Base-by-base conservation (phyloP, 2,797 vertebrate species). In the Thunnus albacares region DNA sequence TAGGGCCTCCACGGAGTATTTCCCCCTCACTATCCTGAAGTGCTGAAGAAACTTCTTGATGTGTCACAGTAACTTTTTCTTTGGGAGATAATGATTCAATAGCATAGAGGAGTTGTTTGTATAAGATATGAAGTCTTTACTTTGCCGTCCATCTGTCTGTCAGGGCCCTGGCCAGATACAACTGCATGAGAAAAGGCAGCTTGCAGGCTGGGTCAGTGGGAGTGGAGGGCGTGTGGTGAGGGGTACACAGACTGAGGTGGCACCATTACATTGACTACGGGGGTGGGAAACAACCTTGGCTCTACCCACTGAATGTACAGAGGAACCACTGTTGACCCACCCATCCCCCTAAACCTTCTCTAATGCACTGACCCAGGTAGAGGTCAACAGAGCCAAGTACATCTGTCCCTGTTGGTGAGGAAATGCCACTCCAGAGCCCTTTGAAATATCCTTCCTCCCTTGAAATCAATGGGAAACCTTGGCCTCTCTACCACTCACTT, bases 301-400 rank as follows among this genome's bases (percentile, higher is more conserved):
- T 93, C 87, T 86, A 87, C 85, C 86, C 86, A 83, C 90, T 94
- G 94, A 95, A 95, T 94, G 94, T 95, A 94, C 93, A 93, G 90
- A 92, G 87, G 88, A 91, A 89, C 88, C 90, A 81, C 85, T 83
- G 92, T 90, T 90, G 90, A 87, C 82, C 87, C 61, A 12, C 75
- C 76, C 89, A 74, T 80, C 80, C 77, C 64, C 6, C 18, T 59
- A 73, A 87, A 90, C 69, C 33, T 85, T 86, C 73, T 90, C 78
- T 81, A 82, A 91, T 91, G 91, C 90, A 92, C 90, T 90, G 92
- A 91, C 87, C 87, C 85, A 82, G 81, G 82, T 88, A 89, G 89
- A 87, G 90, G 90, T 93, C 90, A 86, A 89, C 89, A 86, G 85
- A 87, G 83, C 85, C 79, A 75, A 92, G 85, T 81, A 86, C 84